Evolutionary conservation across 2,888 invertebrate genomes (phyloP).

Genomic region (Cephus nigrinus): DNA sequence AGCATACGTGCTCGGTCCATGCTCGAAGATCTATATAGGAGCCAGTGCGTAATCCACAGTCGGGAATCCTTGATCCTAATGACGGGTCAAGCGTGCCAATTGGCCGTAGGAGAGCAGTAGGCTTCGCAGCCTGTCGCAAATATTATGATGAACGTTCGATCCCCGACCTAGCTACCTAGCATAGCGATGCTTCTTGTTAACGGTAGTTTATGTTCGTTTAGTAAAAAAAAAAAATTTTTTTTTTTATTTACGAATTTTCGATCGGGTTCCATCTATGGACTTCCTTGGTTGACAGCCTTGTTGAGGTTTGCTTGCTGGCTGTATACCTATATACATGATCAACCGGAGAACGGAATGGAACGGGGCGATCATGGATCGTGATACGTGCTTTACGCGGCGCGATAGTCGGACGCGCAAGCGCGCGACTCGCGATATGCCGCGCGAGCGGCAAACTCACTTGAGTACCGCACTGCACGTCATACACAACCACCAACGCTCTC

Average conservation of each 20-base stretch:
- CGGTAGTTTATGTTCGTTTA: neutral
- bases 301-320: slow-evolving; percentile 2
- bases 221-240: too few relatives aligned
- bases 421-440: slow-evolving; percentile 58
- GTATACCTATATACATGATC: slow-evolving; percentile 22
- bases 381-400: slow-evolving; percentile 35
- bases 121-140: slow-evolving; percentile 4
- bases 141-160: slow-evolving; percentile 10
- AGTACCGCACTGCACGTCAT: slow-evolving; percentile 65
- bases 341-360: slow-evolving; percentile 26
- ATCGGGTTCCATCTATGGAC: neutral
- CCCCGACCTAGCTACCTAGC: neutral
- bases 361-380: slow-evolving; percentile 40
- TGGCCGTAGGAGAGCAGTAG: slow-evolving; percentile 34
- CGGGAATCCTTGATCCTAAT: slow-evolving; percentile 63
- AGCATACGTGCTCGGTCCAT: neutral
- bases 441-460: slow-evolving; percentile 63
- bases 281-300: neutral
- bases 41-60: slow-evolving; percentile 2
- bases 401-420: slow-evolving; percentile 54
- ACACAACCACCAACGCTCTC: slow-evolving; percentile 59
- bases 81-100: slow-evolving; percentile 62
- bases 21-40: neutral
- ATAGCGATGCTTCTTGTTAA: neutral
- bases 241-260: neutral